Evolutionary conservation across 1,140 invertebrate genomes (phyloP).

Genomic region (Caenorhabditis brenneri): DNA sequence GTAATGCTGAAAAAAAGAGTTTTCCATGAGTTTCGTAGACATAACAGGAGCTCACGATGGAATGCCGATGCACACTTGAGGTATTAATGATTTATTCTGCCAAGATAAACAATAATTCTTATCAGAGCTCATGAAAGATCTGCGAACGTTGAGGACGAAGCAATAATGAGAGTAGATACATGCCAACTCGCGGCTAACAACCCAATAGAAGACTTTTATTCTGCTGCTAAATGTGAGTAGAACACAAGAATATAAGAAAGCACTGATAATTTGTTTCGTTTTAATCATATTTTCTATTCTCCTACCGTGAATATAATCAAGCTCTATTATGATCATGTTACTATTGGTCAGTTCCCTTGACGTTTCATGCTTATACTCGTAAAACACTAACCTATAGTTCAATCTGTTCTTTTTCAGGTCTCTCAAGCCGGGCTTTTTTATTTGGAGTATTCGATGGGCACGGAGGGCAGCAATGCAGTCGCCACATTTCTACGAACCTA

Average conservation of each 20-base stretch:
- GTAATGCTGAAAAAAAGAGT: conserved; percentile 48
- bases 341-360: no score
- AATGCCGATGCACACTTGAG: conserved; percentile 55
- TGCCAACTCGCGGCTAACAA: conserved; percentile 67
- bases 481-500: conserved; percentile 66
- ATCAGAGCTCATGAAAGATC: conserved; percentile 59
- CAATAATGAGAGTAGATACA: conserved; percentile 62
- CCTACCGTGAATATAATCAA: no score
- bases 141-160: conserved; percentile 56
- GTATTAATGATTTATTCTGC: no score
- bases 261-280: no score
- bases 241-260: no score
- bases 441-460: conserved; percentile 70
- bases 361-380: no score
- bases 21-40: conserved; percentile 9
- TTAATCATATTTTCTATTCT: no score
- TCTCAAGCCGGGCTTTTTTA: conserved; percentile 66
- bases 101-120: not conserved
- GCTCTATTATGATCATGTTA: no score
- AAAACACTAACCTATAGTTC: no score
- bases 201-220: conserved; percentile 69
- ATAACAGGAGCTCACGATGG: conserved; percentile 47
- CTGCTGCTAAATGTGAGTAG: conserved; percentile 67
- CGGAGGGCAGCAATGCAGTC: conserved; percentile 61
- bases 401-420: conserved; percentile 17